A percentile compares a stretch with the other conserved stretches of the same genome.
These are phyloP conservation scores for Gisinianus flammeolus DNA, from an alignment of 2,888 invertebrate genomes.

Conservation along the genomic window DNA sequence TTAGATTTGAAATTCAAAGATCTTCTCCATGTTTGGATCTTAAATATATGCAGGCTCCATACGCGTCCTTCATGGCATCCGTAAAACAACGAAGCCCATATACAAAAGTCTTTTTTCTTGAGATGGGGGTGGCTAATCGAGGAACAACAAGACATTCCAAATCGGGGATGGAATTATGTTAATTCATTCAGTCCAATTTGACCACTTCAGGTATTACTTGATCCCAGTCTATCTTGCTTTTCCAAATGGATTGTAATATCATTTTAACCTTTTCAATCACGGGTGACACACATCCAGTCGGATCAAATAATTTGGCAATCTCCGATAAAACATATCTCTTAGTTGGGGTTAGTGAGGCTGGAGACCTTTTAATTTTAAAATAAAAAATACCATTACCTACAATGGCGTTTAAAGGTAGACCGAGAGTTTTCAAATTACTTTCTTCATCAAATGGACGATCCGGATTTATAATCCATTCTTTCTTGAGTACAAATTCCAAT, in stretches of 20 bases:
- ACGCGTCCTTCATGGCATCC: conserved; percentile 30
- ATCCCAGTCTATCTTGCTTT: neutral
- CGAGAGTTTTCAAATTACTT: conserved; percentile 31
- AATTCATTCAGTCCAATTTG: neutral
- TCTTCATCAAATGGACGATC: conserved; percentile 3
- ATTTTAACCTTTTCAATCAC: neutral
- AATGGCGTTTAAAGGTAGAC: conserved; percentile 36
- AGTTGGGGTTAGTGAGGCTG: neutral
- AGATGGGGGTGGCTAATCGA: neutral
- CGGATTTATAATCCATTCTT: neutral
- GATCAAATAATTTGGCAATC: conserved; percentile 36
- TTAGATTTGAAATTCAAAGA: no score
- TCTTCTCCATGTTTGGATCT: no score
- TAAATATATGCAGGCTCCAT: conserved; percentile 33
- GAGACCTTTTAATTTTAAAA: conserved; percentile 1
- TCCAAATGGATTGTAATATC: conserved; percentile 7
- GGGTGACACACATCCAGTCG: conserved; percentile 39
- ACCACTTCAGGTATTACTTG: neutral
- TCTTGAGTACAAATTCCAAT: neutral
- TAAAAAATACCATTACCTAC: conserved; percentile 25
- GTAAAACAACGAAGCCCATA: conserved; percentile 37
- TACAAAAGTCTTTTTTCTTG: no score
- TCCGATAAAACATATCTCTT: conserved; percentile 29
- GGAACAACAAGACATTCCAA: conserved; percentile 13
- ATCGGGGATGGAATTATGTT: neutral